Conservation (phyloP, 92 coral and sea anemone species). For the Palythoa grandiflora region DNA sequence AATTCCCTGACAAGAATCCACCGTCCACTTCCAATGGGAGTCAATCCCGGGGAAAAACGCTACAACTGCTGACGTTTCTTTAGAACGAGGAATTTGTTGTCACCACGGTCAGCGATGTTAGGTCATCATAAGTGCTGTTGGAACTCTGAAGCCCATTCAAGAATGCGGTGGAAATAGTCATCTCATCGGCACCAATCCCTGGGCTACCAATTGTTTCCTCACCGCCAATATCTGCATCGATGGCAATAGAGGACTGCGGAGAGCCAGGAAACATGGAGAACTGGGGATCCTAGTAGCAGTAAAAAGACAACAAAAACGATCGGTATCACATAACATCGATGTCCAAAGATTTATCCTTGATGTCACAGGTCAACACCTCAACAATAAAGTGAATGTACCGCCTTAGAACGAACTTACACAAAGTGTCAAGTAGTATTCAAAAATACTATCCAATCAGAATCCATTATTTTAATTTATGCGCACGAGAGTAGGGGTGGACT, state of each 20-base stretch:
- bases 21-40: too few species aligned
- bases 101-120: conserved; percentile 1
- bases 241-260: conserved; percentile 35
- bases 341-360: too few species aligned
- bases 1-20: too few species aligned
- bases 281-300: conserved; percentile 15
- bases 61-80: neutral
- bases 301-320: conserved; percentile 12
- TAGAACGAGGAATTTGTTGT: conserved; percentile 9
- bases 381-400: too few species aligned
- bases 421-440: too few species aligned
- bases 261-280: conserved; percentile 19
- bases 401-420: too few species aligned
- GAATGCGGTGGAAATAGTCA: conserved; percentile 60
- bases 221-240: conserved; percentile 33
- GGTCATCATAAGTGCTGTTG: conserved; percentile 7
- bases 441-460: too few species aligned
- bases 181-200: conserved; percentile 33
- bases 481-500: too few species aligned
- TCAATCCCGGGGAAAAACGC: too few species aligned
- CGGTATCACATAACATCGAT: neutral
- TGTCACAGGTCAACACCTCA: too few species aligned
- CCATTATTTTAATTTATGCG: too few species aligned
- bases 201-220: conserved; percentile 43
- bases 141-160: conserved; percentile 60